Percentiles rank a stretch among this genome's conserved stretches.
These are phyloP conservation scores for Mercenaria mercenaria DNA, from an alignment of 1,140 invertebrate genomes.

Conservation along the genomic window DNA sequence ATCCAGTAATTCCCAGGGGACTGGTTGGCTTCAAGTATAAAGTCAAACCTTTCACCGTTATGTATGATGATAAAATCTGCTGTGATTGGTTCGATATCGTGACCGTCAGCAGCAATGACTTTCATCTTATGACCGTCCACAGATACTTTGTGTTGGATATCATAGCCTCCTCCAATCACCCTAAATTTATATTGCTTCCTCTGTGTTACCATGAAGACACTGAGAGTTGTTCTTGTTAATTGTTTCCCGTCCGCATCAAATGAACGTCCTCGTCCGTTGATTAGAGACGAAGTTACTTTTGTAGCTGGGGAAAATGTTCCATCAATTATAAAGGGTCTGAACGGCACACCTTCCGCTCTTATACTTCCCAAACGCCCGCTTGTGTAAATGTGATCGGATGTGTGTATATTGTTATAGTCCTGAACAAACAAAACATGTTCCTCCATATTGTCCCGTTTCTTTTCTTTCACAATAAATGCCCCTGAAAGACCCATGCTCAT, in stretches of 20 bases:
- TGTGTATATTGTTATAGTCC: conserved; percentile 77
- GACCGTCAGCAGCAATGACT: conserved; percentile 92
- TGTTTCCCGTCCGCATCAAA: conserved; percentile 31
- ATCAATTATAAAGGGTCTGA: not conserved
- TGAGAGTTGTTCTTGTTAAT: conserved; percentile 70
- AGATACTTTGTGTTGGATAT: conserved; percentile 87
- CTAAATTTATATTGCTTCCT: conserved; percentile 72
- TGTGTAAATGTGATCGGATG: conserved; percentile 30
- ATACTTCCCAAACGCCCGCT: not conserved
- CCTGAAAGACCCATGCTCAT: conserved; percentile 66
- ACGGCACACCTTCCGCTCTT: not conserved
- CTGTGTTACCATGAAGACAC: conserved; percentile 65
- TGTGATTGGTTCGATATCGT: conserved; percentile 91
- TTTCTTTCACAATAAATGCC: conserved; percentile 71
- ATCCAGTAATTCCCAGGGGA: conserved; percentile 93
- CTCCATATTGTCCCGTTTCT: conserved; percentile 6
- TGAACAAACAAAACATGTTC: conserved; percentile 73
- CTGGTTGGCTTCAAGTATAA: conserved; percentile 92
- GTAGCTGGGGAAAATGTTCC: not conserved
- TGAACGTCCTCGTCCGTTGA: conserved; percentile 74
- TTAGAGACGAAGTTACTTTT: conserved; percentile 58
- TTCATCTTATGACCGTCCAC: conserved; percentile 93
- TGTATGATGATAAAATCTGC: conserved; percentile 70
- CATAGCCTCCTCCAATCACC: conserved; percentile 62
- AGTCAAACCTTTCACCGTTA: conserved; percentile 93